Evolutionary conservation across 2,113 vertebrate species (phyloP).

Genomic region (chimpanzee (Pan troglodytes)): DNA sequence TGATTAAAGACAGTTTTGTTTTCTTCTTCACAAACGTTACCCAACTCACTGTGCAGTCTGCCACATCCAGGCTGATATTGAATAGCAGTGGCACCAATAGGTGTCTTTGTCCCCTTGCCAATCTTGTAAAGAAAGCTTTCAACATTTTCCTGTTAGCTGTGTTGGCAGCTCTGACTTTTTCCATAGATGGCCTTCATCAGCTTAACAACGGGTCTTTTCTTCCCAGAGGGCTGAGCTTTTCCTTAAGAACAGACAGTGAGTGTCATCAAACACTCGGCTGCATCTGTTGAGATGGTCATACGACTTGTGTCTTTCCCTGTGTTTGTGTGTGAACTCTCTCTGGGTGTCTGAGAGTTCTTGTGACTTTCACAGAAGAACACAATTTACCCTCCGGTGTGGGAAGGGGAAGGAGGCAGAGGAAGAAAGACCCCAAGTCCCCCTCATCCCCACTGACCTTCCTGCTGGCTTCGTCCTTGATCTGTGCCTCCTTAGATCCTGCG

Average conservation of each 20-base stretch:
- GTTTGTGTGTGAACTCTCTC: fast-evolving
- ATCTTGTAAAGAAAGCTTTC: not conserved
- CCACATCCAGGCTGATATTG: fast-evolving
- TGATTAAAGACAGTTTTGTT: fast-evolving
- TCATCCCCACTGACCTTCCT: fast-evolving
- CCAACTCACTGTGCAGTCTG: fast-evolving
- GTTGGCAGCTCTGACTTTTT: too few species aligned
- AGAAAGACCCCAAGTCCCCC: fast-evolving
- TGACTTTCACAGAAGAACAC: not conserved
- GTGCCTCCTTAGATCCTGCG: not conserved
- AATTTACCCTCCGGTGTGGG: fast-evolving
- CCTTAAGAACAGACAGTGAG: not conserved
- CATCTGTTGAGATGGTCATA: fast-evolving
- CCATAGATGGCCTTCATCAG: not conserved
- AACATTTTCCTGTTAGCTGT: not conserved
- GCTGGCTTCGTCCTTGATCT: too few species aligned
- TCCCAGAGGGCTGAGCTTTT: not conserved
- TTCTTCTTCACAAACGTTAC: not conserved
- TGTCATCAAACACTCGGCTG: not conserved
- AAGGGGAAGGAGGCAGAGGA: not conserved
- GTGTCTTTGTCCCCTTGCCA: not conserved
- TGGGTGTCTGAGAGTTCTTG: not conserved
- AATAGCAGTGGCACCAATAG: fast-evolving
- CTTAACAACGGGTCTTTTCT: not conserved
- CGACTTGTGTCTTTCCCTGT: fast-evolving